These are phyloP conservation scores for Eurystomus gularis DNA, from an alignment of 2,113 vertebrate species.

Conservation along the genomic window DNA sequence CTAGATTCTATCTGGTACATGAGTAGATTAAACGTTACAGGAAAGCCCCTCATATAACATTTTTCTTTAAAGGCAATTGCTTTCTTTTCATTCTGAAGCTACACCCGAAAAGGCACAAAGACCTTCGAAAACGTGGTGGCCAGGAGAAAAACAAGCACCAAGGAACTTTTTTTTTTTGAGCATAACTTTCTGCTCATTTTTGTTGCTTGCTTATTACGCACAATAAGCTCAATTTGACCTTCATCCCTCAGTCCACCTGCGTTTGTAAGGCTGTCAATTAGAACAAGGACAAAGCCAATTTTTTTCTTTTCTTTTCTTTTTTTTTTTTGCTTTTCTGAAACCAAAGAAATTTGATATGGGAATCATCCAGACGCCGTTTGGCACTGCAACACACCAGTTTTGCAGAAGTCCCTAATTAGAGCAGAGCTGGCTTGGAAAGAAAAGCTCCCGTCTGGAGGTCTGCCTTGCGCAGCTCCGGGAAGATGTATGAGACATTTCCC, in stretches of 20 bases:
- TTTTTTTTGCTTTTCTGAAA: background rate
- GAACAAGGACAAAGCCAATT: background rate
- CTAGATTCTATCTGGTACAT: background rate
- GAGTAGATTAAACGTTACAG: background rate
- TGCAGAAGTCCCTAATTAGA: constrained; percentile 55
- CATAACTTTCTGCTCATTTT: background rate
- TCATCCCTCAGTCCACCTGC: constrained; percentile 51
- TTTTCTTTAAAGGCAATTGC: background rate
- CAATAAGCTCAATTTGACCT: constrained; percentile 14
- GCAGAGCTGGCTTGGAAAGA: constrained; percentile 41
- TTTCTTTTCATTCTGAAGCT: background rate
- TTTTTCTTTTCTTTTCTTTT: background rate
- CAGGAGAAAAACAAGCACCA: background rate
- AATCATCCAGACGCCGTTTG: constrained; percentile 38
- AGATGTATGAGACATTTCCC: constrained; percentile 44
- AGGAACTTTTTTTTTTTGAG: background rate
- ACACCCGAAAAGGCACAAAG: background rate
- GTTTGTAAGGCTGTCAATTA: constrained; percentile 41
- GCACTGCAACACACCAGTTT: constrained; percentile 32
- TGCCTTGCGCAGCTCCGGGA: constrained; percentile 12
- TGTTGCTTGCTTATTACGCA: background rate
- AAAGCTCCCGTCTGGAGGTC: constrained; percentile 52
- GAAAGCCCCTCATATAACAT: background rate
- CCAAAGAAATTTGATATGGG: constrained; percentile 51
- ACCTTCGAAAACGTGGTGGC: background rate